Evolutionary conservation across 2,888 invertebrate species (phyloP).

Genomic region (Resseliella maxima): DNA sequence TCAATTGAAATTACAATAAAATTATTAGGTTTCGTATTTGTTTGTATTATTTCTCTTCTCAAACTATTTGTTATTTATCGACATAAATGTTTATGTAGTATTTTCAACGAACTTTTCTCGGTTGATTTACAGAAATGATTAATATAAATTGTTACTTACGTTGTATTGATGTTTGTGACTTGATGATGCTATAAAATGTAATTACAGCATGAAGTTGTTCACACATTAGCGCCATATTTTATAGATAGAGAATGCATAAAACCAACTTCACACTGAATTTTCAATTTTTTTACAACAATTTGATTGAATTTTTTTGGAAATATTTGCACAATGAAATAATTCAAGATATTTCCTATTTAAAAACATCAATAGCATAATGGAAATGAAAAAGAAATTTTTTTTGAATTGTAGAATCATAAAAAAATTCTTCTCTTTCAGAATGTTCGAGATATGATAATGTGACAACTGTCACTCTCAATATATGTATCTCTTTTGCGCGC

Average conservation of each 20-base stretch:
- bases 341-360: neutral
- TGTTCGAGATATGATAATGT: neutral
- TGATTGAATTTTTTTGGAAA: neutral
- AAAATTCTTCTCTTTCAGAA: neutral
- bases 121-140: no score
- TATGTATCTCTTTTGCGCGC: neutral
- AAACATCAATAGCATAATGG: no score
- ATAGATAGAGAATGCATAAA: neutral
- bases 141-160: neutral
- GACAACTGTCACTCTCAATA: neutral
- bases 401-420: neutral
- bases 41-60: no score
- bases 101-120: neutral
- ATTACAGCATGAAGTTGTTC: neutral
- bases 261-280: neutral
- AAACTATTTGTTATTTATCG: neutral
- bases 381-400: no score
- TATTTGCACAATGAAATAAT: neutral
- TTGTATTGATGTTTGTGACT: neutral
- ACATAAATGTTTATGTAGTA: neutral
- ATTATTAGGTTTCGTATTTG: no score
- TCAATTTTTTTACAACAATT: neutral
- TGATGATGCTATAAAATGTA: constrained; percentile 4
- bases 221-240: neutral
- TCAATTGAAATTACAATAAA: neutral